phyloP scores from a whole-genome alignment of 2,113 vertebrate species.

The Pseudopipra pipra region DNA sequence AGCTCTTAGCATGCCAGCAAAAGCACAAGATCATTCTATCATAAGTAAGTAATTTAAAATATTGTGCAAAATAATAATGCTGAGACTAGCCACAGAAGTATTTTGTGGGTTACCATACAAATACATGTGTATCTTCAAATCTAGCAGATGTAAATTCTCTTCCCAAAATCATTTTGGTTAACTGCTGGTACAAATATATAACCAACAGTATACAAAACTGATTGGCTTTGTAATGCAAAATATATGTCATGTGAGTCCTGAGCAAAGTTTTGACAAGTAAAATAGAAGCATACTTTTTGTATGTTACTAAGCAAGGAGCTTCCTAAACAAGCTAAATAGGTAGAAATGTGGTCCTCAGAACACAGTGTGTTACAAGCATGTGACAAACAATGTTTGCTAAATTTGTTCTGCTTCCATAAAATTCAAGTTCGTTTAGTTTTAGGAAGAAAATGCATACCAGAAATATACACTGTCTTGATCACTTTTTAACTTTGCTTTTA shows the following conservation, averaged over 20 bases:
- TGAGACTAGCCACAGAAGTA: constrained; percentile 22
- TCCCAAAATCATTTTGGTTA: constrained; percentile 40
- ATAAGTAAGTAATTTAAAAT: constrained; percentile 60
- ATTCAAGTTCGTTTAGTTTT: neutral
- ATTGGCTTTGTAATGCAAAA: constrained; percentile 46
- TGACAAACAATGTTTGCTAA: neutral
- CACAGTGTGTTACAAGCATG: neutral
- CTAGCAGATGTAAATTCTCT: constrained; percentile 12
- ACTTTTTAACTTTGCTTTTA: too few species aligned
- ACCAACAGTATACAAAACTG: neutral
- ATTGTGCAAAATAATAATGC: constrained; percentile 47
- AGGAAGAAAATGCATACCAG: neutral
- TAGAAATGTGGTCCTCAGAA: neutral
- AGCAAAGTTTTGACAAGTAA: neutral
- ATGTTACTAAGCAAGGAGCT: neutral
- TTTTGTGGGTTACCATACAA: neutral
- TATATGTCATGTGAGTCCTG: neutral
- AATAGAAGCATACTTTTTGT: constrained; percentile 34
- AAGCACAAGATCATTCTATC: constrained; percentile 53
- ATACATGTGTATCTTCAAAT: neutral
- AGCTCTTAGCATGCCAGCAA: constrained; percentile 60
- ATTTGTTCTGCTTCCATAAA: neutral
- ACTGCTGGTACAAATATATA: neutral
- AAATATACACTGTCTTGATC: neutral
- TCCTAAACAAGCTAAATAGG: neutral